Percentiles rank a stretch among this genome's conserved stretches.
These are phyloP conservation scores for Synodontis membranacea DNA, from an alignment of 2,113 vertebrate genomes.

Conservation along the genomic window DNA sequence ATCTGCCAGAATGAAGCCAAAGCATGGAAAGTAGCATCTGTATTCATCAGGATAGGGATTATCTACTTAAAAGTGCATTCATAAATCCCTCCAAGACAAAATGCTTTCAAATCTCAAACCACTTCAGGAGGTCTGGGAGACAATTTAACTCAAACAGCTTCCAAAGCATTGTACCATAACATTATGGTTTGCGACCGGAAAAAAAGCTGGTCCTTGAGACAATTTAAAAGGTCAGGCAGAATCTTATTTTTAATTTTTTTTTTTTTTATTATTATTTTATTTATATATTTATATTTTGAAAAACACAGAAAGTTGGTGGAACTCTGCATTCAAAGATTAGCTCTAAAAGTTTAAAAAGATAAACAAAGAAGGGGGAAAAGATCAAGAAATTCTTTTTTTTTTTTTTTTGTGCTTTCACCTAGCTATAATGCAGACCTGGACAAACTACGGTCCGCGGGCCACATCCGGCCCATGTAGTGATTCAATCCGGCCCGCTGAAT, in stretches of 20 bases:
- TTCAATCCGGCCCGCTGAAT: too few relatives aligned
- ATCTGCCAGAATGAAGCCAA: neutral
- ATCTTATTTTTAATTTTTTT: neutral
- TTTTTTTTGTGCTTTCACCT: neutral
- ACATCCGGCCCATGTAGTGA: too few relatives aligned
- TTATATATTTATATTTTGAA: too few relatives aligned
- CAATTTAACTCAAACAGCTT: neutral
- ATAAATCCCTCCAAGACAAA: neutral
- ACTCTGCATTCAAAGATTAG: neutral
- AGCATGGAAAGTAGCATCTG: neutral
- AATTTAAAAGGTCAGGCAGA: neutral
- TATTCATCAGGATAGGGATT: neutral
- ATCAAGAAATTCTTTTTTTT: neutral
- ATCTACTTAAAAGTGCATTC: neutral
- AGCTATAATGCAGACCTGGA: too few relatives aligned
- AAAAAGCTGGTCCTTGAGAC: neutral
- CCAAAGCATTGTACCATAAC: neutral
- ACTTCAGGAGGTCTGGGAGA: neutral
- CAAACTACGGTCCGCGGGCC: too few relatives aligned
- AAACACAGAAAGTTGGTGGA: neutral
- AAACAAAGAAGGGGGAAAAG: neutral
- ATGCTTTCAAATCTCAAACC: neutral
- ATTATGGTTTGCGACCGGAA: neutral
- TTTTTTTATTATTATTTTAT: too few relatives aligned
- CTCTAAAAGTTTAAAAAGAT: neutral